Base-by-base conservation (phyloP, 2,113 vertebrate genomes). In the Crotophaga sulcirostris region DNA sequence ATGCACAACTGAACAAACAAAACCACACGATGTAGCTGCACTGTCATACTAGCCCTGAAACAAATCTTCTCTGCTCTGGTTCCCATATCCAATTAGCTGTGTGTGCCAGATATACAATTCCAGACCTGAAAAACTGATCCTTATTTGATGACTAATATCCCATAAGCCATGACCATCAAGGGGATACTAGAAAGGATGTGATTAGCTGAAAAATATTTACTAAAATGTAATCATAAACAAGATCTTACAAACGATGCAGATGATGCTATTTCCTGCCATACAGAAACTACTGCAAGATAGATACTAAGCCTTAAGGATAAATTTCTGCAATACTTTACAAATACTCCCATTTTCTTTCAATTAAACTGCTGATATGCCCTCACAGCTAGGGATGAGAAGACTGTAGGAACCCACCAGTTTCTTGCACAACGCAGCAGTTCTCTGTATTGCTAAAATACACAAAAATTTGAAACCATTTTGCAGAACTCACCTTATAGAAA, bases 1-100 rank as follows among this genome's bases (percentile, higher is more conserved):
- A 97, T 87, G 95, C 91, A 95, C 81, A 96, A 77, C 89, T 15
- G 54, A 97, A 87, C 34, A 89, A 94, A 97, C 91, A 97, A 96
- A 97, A 86, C 94, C 49, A 85, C 49, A 93, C 70, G 29, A 89
- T 72, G 83, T 82, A 91, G 96, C 89, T 96, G 87, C 49, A 34
- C n/a, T 69, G 58, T 33, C 44, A 81, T 11, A 59, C 23, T 24
- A 94, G 36, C 74, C 47, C 68, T 74, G 76, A 60, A 90, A 96
- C 33, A 85, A 81, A 86, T 54, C 67, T 62, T 33, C 59, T 67
- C 72, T 90, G 78, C 42, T 80, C 90, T 60, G 64, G 31, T 75
- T 91, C 33, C 51, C 59, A 67, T 92, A 88, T 80, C 63, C 75
- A 89, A 59, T 91, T 78, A 94, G 45, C 40, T 79, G 80, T 75